A percentile compares a stretch with the other conserved stretches of the same genome.
Conservation (phyloP, 1,140 invertebrate genomes). For the Portunus trituberculatus region DNA sequence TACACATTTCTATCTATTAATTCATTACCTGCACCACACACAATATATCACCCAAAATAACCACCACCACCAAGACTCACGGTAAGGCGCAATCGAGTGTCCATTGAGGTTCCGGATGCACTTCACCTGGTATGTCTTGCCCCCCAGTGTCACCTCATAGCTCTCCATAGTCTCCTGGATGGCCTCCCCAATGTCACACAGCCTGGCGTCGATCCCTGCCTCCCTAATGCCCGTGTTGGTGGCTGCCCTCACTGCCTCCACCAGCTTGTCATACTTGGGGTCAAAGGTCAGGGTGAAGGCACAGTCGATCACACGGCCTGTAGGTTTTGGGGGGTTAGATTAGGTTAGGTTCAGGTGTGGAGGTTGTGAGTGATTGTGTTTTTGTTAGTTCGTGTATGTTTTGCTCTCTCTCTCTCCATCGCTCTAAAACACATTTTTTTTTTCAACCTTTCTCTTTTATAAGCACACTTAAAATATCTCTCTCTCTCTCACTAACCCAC, state of each 20-base stretch:
- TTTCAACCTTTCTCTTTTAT: no score
- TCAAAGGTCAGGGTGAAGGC: conserved; percentile 99
- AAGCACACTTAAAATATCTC: no score
- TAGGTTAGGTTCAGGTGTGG: not conserved
- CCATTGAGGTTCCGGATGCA: conserved; percentile 99
- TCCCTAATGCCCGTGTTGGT: conserved; percentile 98
- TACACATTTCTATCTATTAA: no score
- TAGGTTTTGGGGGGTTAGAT: not conserved
- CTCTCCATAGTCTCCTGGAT: conserved; percentile 99
- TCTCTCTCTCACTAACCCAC: no score
- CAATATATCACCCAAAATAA: not conserved
- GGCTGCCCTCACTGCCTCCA: conserved; percentile 97
- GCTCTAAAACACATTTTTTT: no score
- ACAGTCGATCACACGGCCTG: conserved; percentile 97
- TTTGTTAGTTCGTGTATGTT: no score
- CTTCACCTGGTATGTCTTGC: conserved; percentile 98
- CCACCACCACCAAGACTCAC: conserved; percentile 81
- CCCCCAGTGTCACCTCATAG: conserved; percentile 98
- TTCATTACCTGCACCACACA: not conserved
- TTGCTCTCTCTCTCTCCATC: no score
- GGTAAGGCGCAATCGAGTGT: conserved; percentile 98
- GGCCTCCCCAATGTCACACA: conserved; percentile 98
- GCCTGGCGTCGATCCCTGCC: conserved; percentile 97
- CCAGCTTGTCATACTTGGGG: conserved; percentile 96
- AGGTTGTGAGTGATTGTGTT: no score